A percentile compares a stretch with the other conserved stretches of the same genome.
These are phyloP conservation scores for Papilio xuthus DNA, from an alignment of 1,140 invertebrate genomes.

Conservation along the genomic window DNA sequence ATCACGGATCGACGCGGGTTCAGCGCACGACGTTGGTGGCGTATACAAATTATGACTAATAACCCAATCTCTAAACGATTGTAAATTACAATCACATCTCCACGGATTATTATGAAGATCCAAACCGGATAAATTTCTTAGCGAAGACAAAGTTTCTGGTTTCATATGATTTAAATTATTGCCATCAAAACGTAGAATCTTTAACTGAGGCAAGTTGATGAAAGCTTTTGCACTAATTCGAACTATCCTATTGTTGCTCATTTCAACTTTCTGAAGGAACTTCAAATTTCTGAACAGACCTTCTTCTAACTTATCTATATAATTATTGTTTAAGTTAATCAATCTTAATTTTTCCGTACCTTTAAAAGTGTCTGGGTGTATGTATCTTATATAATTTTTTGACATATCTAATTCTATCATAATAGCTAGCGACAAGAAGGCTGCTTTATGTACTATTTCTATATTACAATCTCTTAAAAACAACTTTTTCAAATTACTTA, in stretches of 20 bases:
- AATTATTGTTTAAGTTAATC: constrained; percentile 88
- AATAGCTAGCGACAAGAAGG: constrained; percentile 89
- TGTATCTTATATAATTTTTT: constrained; percentile 86
- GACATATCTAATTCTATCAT: constrained; percentile 94
- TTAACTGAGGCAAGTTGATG: constrained; percentile 85
- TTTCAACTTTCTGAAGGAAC: constrained; percentile 88
- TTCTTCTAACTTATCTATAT: constrained; percentile 86
- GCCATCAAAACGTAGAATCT: constrained; percentile 86
- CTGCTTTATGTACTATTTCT: constrained; percentile 85
- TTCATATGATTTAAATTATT: constrained; percentile 88
- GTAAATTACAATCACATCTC: constrained; percentile 93
- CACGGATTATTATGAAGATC: constrained; percentile 92
- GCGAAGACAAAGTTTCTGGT: constrained; percentile 83
- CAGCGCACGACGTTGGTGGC: constrained; percentile 86
- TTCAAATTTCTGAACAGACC: constrained; percentile 88
- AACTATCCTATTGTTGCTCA: constrained; percentile 88
- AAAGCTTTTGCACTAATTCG: constrained; percentile 87
- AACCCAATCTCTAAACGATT: constrained; percentile 89
- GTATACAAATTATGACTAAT: constrained; percentile 87
- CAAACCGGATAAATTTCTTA: constrained; percentile 87
- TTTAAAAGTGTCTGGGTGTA: constrained; percentile 88
- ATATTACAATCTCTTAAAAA: constrained; percentile 88
- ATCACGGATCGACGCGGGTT: constrained; percentile 84
- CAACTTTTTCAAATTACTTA: constrained; percentile 92
- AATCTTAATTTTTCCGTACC: constrained; percentile 87